phyloP scores from a whole-genome alignment of 2,113 vertebrate species.

The Petaurus breviceps region DNA sequence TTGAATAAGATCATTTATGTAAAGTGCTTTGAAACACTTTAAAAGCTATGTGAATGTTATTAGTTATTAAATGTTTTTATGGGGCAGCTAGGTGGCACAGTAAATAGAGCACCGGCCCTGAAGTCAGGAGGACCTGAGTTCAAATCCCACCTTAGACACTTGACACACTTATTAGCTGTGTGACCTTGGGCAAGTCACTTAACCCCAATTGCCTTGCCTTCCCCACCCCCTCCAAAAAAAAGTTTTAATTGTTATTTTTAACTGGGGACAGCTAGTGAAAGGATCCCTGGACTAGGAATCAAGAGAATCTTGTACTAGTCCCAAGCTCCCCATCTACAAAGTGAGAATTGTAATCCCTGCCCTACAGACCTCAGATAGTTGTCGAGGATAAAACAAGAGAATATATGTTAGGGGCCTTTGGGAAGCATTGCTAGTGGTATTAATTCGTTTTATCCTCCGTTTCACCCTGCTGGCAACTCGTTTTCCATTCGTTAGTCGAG shows the following conservation, averaged over 20 bases:
- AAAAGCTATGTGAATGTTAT: not conserved
- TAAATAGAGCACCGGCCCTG: no score
- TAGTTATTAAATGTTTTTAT: not conserved
- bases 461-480: not conserved
- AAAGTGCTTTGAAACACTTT: not conserved
- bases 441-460: not conserved
- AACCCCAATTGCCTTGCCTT: no score
- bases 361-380: not conserved
- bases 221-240: no score
- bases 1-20: not conserved
- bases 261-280: not conserved
- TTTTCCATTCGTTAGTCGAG: not conserved
- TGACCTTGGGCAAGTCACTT: no score
- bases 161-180: no score
- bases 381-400: not conserved
- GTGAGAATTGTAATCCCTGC: not conserved
- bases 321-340: not conserved
- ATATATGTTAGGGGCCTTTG: not conserved
- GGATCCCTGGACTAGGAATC: not conserved
- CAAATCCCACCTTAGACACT: no score
- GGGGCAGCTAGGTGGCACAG: no score
- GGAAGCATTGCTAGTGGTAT: not conserved
- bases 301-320: not conserved
- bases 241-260: not conserved
- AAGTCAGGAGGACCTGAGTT: no score